These are phyloP conservation scores for Trichonephila clavipes DNA, from an alignment of 1,140 invertebrate genomes.

Conservation along the genomic window DNA sequence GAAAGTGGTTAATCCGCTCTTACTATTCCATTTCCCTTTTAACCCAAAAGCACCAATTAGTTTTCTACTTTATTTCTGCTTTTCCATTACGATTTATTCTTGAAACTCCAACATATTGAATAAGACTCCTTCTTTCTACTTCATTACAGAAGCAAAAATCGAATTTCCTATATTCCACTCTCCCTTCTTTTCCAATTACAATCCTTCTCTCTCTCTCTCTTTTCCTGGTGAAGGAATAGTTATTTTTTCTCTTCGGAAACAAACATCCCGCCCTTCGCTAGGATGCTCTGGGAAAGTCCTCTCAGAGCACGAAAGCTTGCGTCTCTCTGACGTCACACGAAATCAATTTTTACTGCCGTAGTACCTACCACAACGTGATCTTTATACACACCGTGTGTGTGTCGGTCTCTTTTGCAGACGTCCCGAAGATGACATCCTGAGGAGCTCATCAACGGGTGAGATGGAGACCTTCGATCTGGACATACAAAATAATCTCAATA, in stretches of 20 bases:
- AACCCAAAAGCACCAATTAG: no score
- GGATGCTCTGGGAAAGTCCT: not conserved
- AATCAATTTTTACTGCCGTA: constrained; percentile 35
- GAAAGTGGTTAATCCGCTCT: no score
- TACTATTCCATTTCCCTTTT: no score
- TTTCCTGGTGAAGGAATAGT: not conserved
- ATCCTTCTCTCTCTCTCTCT: not conserved
- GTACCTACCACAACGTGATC: constrained; percentile 6
- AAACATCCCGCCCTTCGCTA: not conserved
- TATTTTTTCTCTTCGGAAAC: not conserved
- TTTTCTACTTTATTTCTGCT: no score
- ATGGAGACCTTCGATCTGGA: constrained; percentile 23
- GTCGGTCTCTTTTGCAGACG: not conserved
- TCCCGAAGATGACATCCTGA: not conserved
- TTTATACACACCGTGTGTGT: not conserved
- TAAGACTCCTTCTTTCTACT: not conserved
- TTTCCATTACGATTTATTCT: no score
- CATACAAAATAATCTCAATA: constrained; percentile 44
- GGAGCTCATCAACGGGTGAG: not conserved
- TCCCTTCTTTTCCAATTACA: not conserved
- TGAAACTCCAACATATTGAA: no score
- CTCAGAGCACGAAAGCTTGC: not conserved
- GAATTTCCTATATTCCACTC: not conserved
- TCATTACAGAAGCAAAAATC: not conserved
- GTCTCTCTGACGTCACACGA: constrained; percentile 23